Base-by-base conservation (phyloP, 2,888 invertebrate species). In the Spisula solida region DNA sequence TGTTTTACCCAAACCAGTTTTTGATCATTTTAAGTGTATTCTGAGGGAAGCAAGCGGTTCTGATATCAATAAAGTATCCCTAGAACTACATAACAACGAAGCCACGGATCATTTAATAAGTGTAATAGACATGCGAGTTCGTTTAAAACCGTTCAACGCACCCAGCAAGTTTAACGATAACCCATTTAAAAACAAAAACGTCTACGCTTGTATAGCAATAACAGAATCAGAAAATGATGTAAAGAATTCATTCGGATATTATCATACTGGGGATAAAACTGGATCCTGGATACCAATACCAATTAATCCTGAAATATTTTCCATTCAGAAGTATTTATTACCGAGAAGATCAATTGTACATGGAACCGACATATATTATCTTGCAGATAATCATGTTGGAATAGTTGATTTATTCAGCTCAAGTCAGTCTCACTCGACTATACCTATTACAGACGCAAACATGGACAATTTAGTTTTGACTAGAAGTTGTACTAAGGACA, bases 71-170 rank as follows among this genome's bases (percentile, higher is more conserved):
- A 60, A 82, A 29, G 29, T 34, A 29, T 60, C 29, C n/a, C n/a
- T n/a, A n/a, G n/a, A n/a, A 29, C 12, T 34, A 41, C 18, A 29
- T n/a, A 60, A 60, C 82, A 60, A 82, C 25, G 34, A n/a, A 56
- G 60, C 41, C 14, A 29, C 25, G 14, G 60, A 55, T 29, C 82
- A 82, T 56, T 34, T 34, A 25, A 56, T 41, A 29, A 34, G 56
- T 56, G 31, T 34, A 29, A 85, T 79, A 78, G 85, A 85, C 55
- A 85, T 85, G 85, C 18, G 85, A 56, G 18, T 82, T 31, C n/a
- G 66, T 66, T 34, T 66, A 31, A 5, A 6, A 10, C 60, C 20
- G 14, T 82, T 82, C 47, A 48, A 12, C 12, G n/a, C 6, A 41
- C 66, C 34, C 34, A 47, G 10, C 18, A 25, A n/a, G n/a, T 34